Evolutionary conservation across 2,113 vertebrate species (phyloP), one percentile per base, ranked within the genome.

Genomic region (Leucosticte australis): DNA sequence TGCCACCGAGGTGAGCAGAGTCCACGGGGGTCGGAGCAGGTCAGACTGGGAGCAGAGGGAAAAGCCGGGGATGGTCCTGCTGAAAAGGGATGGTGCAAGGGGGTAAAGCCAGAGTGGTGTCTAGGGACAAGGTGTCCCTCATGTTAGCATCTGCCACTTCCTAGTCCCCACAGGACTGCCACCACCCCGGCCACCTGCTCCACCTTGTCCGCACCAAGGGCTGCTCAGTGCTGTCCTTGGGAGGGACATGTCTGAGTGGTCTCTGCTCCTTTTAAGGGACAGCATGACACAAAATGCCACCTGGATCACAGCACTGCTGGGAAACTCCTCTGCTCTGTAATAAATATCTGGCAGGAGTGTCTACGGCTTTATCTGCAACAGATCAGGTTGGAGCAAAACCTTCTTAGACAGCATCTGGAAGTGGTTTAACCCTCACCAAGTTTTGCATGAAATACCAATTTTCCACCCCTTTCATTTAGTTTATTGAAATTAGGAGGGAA

Each of bases 401-500:
- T 93, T 91, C 92, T 88, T 60, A 92, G 83, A 81, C 76, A 90
- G 85, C 96, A 96, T 96, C 94, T 96, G 96, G 96, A 96, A 97
- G 35, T 64, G 92, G 88, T 96, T 96, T 97, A 88, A 92, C 83
- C 69, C 89, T 95, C 4, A 37, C 90, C 88, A 93, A 83, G 82
- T 96, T 95, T 93, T 95, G 92, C 88, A 96, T 96, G 94, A 95
- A 97, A 95, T 75, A 95, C 94, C 95, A 94, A 93, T 96, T 97
- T 97, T 97, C 94, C 85, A 93, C 83, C 60, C 73, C 73, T 97
- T 96, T 95, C 73, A 96, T 96, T 96, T 86, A 88, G 76, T 94
- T 96, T 94, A 93, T 96, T 94, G 85, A 96, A 95, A 96, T 97
- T 96, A 96, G 90, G 68, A 90, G 76, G 79, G 83, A 47, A 95